Base-by-base conservation (phyloP, 2,888 invertebrate genomes). In the Meteorus colon region DNA sequence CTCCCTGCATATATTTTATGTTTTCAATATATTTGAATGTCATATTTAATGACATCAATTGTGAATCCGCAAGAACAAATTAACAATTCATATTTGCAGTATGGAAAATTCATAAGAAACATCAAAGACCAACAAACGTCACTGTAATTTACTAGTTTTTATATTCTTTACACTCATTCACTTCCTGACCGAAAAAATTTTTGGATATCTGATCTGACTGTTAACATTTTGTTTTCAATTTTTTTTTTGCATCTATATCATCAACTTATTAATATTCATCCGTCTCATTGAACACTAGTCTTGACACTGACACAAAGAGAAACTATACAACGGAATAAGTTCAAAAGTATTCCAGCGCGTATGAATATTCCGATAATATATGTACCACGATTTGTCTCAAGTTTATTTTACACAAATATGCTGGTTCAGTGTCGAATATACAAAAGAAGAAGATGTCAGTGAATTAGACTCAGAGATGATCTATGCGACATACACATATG, bases 221-320 rank as follows among this genome's bases (percentile, higher is more conserved):
- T 19, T 55, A 12, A 41, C 5, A 4, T 4, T 45, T 45, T 45
- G 8, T n/a, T 48, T 48, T 48, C 16, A 1, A n/a, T 4, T 55
- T 19, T 19, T 55, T 19, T 19, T 55, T 19, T 8, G 6, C 55
- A 55, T 48, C n/a, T n/a, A 48, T n/a, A 48, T 48, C n/a, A 48
- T 48, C 16, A 16, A 48, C 48, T n/a, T 24, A 55, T 55, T 55
- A 19, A 55, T 55, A 55, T 55, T 55, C 55, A 24, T 1, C 4
- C 6, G 55, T 24, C 10, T 4, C 19, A 55, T 55, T 24, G 24
- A 55, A 55, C 55, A 55, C 24, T 55, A 55, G 55, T 55, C 55
- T 55, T 55, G 55, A 55, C 55, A 55, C 19, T 55, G 55, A 55
- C 19, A 55, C 24, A 55, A 55, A 19, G 55, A 55, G 55, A 55